Conservation (phyloP, 2,113 vertebrate species). For the Cyanocitta stelleri region DNA sequence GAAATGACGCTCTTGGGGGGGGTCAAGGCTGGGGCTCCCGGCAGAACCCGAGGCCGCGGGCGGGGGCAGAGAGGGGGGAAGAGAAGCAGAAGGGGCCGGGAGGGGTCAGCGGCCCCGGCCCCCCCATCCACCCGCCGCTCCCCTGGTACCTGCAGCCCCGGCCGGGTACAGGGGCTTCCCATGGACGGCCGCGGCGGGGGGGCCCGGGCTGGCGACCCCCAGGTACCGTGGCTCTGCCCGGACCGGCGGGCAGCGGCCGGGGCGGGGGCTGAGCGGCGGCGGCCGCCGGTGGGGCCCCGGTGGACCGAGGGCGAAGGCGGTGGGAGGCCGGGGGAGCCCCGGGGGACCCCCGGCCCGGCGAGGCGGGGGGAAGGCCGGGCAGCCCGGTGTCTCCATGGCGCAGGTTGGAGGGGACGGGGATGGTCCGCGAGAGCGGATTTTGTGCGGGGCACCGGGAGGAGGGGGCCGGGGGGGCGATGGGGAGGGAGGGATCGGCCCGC, state of each 20-base stretch:
- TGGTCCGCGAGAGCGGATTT: too few species aligned
- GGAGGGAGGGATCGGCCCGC: too few species aligned
- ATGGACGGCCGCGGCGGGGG: constrained; percentile 53
- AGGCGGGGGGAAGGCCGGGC: constrained; percentile 76
- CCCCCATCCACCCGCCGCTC: not conserved
- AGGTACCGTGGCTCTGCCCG: constrained; percentile 75
- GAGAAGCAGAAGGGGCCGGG: not conserved
- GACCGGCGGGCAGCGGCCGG: constrained; percentile 51
- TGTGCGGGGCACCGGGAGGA: too few species aligned
- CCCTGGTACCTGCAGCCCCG: constrained; percentile 63
- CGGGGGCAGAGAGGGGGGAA: not conserved
- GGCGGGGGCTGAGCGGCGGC: constrained; percentile 36
- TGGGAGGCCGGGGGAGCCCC: constrained; percentile 30
- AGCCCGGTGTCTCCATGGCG: constrained; percentile 80
- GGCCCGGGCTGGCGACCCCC: constrained; percentile 72
- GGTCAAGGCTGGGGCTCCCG: not conserved
- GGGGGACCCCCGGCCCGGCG: constrained; percentile 30
- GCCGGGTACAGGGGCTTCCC: constrained; percentile 76
- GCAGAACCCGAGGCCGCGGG: not conserved
- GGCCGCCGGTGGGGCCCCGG: constrained; percentile 53
- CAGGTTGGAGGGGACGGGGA: not conserved
- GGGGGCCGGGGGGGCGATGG: too few species aligned
- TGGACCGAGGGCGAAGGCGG: not conserved
- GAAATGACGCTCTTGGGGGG: not conserved
- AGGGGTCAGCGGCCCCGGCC: not conserved